Evolutionary conservation across 2,888 invertebrate species (phyloP).

Genomic region (Eupeodes luniger): DNA sequence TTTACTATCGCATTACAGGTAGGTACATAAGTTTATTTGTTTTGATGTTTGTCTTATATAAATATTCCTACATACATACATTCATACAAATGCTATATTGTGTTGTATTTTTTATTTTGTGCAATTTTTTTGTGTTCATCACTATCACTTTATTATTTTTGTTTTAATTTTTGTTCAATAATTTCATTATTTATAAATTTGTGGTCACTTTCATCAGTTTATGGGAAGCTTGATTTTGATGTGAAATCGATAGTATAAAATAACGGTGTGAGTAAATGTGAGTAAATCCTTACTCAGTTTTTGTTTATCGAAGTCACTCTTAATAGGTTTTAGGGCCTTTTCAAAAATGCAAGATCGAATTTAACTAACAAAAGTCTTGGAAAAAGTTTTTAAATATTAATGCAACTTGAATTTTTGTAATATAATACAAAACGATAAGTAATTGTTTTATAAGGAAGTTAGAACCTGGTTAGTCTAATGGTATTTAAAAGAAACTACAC

Average conservation of each 20-base stretch:
- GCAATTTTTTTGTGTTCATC: background rate
- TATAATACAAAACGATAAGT: too few species aligned
- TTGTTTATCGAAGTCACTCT: too few species aligned
- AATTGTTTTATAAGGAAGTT: too few species aligned
- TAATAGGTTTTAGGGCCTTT: too few species aligned
- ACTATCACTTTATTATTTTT: background rate
- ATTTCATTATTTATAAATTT: conserved; percentile 27
- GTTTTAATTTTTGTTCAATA: background rate
- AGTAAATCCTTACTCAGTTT: too few species aligned
- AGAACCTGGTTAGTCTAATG: too few species aligned
- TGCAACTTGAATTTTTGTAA: too few species aligned
- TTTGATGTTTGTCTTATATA: background rate
- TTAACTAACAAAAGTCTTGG: too few species aligned
- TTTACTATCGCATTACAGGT: conserved; percentile 90
- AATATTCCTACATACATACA: background rate
- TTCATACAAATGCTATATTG: background rate
- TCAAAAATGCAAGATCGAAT: too few species aligned
- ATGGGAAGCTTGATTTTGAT: background rate
- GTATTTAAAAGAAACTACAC: too few species aligned
- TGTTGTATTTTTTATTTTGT: conserved; percentile 41
- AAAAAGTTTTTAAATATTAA: too few species aligned
- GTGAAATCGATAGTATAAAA: background rate
- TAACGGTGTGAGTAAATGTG: too few species aligned
- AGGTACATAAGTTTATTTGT: conserved; percentile 81
- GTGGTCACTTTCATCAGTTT: background rate